Evolutionary conservation across 1,140 invertebrate species (phyloP).

Genomic region (Myzus persicae): DNA sequence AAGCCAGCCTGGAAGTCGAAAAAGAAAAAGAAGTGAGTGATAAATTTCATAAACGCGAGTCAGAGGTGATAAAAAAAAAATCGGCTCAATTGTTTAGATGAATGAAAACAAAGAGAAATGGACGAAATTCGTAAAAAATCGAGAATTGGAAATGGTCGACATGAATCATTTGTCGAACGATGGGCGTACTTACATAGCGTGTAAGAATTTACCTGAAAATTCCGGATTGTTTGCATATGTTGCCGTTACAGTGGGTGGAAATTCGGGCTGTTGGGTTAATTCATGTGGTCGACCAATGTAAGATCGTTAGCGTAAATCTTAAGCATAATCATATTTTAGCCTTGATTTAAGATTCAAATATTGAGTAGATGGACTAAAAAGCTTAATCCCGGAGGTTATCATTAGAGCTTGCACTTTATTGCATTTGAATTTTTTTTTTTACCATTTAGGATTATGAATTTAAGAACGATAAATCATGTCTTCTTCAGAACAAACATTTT

Average conservation of each 20-base stretch:
- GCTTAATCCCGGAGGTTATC: not conserved
- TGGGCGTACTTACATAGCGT: slow-evolving; percentile 19
- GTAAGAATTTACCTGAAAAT: not conserved
- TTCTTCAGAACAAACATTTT: not conserved
- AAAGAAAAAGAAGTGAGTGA: not conserved
- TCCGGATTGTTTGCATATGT: slow-evolving; percentile 6
- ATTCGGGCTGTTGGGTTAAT: slow-evolving; percentile 36
- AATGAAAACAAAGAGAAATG: slow-evolving; percentile 20
- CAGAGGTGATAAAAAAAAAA: not conserved
- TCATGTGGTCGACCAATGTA: not conserved
- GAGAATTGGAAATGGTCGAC: slow-evolving; percentile 42
- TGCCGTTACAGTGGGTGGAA: slow-evolving; percentile 30
- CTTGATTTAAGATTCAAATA: not conserved
- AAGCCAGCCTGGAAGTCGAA: not conserved
- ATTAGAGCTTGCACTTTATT: not conserved
- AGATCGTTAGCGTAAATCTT: not conserved
- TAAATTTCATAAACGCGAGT: not conserved
- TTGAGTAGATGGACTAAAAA: not conserved
- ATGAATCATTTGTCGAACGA: slow-evolving; percentile 41
- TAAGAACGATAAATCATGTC: not conserved
- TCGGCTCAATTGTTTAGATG: not conserved
- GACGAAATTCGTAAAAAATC: not conserved
- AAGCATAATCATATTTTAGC: not conserved
- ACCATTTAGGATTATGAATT: not conserved
- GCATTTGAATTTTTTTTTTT: not conserved